Percentiles rank a stretch among this genome's conserved stretches.
Evolutionary conservation across 2,888 invertebrate species (phyloP).

Genomic region (Busseola fusca): DNA sequence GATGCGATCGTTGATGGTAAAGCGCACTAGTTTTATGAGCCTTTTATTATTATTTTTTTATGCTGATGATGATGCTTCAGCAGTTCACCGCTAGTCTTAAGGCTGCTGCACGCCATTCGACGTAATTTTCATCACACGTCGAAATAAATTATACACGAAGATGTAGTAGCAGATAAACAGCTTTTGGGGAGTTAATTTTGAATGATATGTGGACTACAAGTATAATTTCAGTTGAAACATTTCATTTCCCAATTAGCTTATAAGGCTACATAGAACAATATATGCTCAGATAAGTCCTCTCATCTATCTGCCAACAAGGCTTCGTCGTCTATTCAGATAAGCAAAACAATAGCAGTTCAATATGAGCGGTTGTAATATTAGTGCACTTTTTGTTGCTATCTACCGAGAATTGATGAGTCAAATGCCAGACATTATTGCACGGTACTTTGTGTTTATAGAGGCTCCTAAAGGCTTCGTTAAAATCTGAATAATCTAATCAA

Average conservation of each 20-base stretch:
- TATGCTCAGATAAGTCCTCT: slow-evolving; percentile 39
- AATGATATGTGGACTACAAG: neutral
- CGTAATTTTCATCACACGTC: too few relatives aligned
- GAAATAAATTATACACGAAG: neutral
- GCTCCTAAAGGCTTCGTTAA: neutral
- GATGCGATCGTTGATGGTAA: too few relatives aligned
- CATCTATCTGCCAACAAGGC: slow-evolving; percentile 28
- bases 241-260: slow-evolving; percentile 21
- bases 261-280: slow-evolving; percentile 35
- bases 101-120: too few relatives aligned
- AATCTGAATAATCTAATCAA: neutral
- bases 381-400: slow-evolving; percentile 52
- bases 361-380: slow-evolving; percentile 41
- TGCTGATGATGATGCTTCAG: too few relatives aligned
- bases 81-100: too few relatives aligned
- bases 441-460: slow-evolving; percentile 15
- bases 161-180: neutral
- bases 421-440: slow-evolving; percentile 27
- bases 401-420: slow-evolving; percentile 42
- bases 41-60: too few relatives aligned
- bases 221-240: neutral
- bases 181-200: neutral
- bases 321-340: slow-evolving; percentile 46
- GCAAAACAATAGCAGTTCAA: slow-evolving; percentile 56
- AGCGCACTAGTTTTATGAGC: too few relatives aligned